Evolutionary conservation across 2,113 vertebrate species (phyloP).

Genomic region (Orthonyx spaldingii): DNA sequence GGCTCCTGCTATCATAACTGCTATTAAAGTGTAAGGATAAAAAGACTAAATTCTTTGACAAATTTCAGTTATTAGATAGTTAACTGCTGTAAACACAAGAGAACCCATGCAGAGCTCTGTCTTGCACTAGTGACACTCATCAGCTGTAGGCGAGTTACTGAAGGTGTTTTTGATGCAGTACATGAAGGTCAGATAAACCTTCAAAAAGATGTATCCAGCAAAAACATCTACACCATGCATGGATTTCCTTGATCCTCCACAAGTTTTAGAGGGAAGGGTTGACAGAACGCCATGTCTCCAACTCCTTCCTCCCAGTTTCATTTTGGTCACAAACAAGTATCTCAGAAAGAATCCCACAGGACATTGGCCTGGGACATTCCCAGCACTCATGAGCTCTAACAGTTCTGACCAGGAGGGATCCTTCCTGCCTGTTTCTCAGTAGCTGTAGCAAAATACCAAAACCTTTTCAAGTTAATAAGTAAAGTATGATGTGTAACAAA

Average conservation of each 20-base stretch:
- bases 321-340: neutral
- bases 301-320: neutral
- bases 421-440: neutral
- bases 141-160: neutral
- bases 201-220: neutral
- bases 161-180: neutral
- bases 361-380: rapidly evolving
- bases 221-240: neutral
- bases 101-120: slow-evolving; percentile 6
- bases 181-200: neutral
- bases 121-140: neutral
- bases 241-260: neutral
- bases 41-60: neutral
- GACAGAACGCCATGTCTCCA: neutral
- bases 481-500: slow-evolving; percentile 7
- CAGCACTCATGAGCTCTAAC: neutral
- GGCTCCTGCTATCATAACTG: neutral
- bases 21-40: neutral
- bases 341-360: neutral
- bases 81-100: slow-evolving; percentile 14
- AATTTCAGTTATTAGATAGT: neutral
- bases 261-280: neutral
- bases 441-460: neutral
- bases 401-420: neutral
- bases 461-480: neutral